Evolutionary conservation across 2,888 invertebrate species (phyloP), one percentile per base, ranked within the genome.

Genomic region (Strigamia maritima): DNA sequence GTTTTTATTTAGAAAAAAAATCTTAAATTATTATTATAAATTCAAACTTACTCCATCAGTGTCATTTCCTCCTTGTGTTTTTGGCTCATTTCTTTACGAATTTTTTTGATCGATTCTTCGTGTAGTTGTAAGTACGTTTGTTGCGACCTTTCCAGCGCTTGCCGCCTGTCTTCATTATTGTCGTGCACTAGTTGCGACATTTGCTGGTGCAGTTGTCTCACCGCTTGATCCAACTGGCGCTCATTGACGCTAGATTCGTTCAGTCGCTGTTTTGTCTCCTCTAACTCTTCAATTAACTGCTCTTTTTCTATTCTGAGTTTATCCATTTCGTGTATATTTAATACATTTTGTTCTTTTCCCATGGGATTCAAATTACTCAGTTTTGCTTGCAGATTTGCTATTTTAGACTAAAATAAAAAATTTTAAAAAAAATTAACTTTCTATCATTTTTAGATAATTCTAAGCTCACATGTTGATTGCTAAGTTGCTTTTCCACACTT

Each of bases 21-120:
- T 1, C 22, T 10, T 26, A 26, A 12, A 65, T 24, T 10, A 65
- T 1, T 14, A 3, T 16, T 26, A 14, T 28, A 70, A 28, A 28
- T 16, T 70, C 14, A 38, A 14, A 12, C 77, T 44, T 77, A 77
- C 77, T 77, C 10, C 49, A 77, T 24, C n/a, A 26, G 12, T n/a
- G 24, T 49, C 7, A 77, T 10, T 65, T 78, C 78, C 16, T 19
- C 19, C 19, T 60, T 60, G 35, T 78, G 78, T 22, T 35, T 31
- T 16, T 65, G 60, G 28, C 44, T 75, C 79, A 79, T 75, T 44
- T 79, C 79, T 40, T 79, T 24, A 40, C 79, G 79, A 26, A 79
- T 74, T 28, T 79, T 79, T 79, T 38, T 79, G 12, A 79, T 31
- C 8, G 79, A 79, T 2, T 79, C 79, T 24, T 79, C 79, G n/a